Conservation (phyloP, 2,797 vertebrate species). For the Onychomys torridus region DNA sequence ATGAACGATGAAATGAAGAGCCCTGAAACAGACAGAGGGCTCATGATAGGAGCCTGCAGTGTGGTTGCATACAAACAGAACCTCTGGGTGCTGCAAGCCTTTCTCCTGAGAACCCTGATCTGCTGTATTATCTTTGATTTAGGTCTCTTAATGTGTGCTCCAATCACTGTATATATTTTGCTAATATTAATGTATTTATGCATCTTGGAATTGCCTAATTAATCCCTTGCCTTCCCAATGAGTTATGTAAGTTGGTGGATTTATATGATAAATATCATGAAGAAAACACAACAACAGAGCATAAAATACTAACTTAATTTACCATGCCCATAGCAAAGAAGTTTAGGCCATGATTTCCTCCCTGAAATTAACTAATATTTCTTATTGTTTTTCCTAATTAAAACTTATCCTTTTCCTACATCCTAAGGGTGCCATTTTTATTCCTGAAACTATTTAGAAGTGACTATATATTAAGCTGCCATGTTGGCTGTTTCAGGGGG, state of each 20-base stretch:
- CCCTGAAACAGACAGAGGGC: not conserved
- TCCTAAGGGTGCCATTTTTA: conserved; percentile 70
- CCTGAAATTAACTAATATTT: conserved; percentile 78
- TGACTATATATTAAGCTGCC: conserved; percentile 20
- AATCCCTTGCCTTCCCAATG: conserved; percentile 76
- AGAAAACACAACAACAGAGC: conserved; percentile 66
- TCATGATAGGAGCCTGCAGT: conserved; percentile 30
- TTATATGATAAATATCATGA: conserved; percentile 76
- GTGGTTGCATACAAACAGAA: conserved; percentile 15
- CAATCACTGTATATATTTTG: conserved; percentile 43
- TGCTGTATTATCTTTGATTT: conserved; percentile 67
- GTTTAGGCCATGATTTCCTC: conserved; percentile 74
- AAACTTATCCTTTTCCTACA: conserved; percentile 73
- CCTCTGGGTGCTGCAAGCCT: not conserved
- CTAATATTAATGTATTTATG: conserved; percentile 79
- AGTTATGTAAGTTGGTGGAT: conserved; percentile 66
- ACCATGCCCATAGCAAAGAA: conserved; percentile 59
- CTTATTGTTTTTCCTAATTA: conserved; percentile 78
- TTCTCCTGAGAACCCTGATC: not conserved
- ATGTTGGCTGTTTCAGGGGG: not conserved
- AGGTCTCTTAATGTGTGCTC: conserved; percentile 63
- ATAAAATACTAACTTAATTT: conserved; percentile 81
- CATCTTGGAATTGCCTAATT: conserved; percentile 80
- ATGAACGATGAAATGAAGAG: conserved; percentile 31
- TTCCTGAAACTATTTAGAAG: conserved; percentile 63